Conservation (phyloP, 2,888 invertebrate species). For the Blastobasis adustella region DNA sequence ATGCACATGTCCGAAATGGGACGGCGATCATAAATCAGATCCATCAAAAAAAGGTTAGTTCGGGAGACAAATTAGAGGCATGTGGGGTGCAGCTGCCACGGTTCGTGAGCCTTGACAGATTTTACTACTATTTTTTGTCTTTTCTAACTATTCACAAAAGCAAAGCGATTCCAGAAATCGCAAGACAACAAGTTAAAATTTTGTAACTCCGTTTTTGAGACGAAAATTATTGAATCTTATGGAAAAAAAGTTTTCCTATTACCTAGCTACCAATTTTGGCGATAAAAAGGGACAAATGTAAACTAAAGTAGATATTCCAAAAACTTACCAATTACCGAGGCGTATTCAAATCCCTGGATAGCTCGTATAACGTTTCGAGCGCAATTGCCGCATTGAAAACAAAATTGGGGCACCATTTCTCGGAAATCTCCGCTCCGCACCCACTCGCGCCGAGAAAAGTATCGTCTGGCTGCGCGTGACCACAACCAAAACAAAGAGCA, state of each 20-base stretch:
- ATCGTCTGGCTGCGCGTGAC: constrained; percentile 42
- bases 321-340: no score
- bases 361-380: constrained; percentile 11
- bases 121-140: constrained; percentile 23
- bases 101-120: constrained; percentile 17
- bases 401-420: not conserved
- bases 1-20: constrained; percentile 2
- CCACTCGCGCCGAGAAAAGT: constrained; percentile 20
- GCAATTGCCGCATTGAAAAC: not conserved
- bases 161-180: no score
- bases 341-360: not conserved
- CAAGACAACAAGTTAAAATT: no score
- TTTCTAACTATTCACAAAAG: no score
- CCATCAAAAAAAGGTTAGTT: constrained; percentile 50
- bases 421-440: constrained; percentile 8
- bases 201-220: no score
- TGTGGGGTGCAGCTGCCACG: constrained; percentile 60
- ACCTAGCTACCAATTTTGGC: no score
- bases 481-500: constrained; percentile 52
- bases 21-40: constrained; percentile 37
- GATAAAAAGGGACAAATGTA: no score
- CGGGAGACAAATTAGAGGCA: constrained; percentile 55
- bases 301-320: no score
- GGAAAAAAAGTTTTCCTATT: no score
- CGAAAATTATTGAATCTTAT: no score